Evolutionary conservation across 2,797 vertebrate species (phyloP), one percentile per base, ranked within the genome.

Genomic region (Eupleurogrammus muticus): DNA sequence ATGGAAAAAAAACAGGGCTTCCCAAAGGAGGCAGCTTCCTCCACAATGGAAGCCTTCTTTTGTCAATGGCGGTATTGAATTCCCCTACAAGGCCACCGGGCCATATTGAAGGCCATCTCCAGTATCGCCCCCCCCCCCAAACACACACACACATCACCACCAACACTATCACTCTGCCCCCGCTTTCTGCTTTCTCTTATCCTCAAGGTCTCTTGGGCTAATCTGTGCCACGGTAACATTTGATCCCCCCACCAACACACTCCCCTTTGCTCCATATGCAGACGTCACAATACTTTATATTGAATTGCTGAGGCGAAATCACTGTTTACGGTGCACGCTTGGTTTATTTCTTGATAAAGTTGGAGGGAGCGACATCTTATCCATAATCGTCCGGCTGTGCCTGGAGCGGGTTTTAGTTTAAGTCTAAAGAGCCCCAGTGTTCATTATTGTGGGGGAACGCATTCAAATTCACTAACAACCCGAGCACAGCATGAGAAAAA

Each of bases 41-140:
- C 72, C 58, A 91, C 88, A 92, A 92, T 84, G 82, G 88, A 89
- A 74, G 80, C 84, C 78, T 89, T 92, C 87, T 90, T 90, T 93
- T 91, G 91, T 93, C 90, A 90, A 89, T 85, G 84, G 87, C 55
- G 61, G 87, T 91, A 92, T 92, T 89, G 92, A 93, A 89, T 93
- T 93, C 86, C 85, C 81, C 62, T 73, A 36, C 81, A 68, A 86
- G 89, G 87, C 89, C 86, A 89, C 77, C 79, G 89, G 81, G 86
- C 86, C 83, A 75, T 81, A 86, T 51, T 75, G 81, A 86, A 87
- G 88, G 88, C 92, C 84, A 85, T 92, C 89, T 91, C 88, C 85
- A 85, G 83, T 91, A 86, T 91, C 89, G 20, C 74, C 57, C 64
- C 62, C 77, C 49, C 55, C 48, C 60, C 36, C 55, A 46, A 46